A percentile compares a stretch with the other conserved stretches of the same genome.
Evolutionary conservation across 2,888 invertebrate genomes (phyloP).

Genomic region (Gastrophysa polygoni): DNA sequence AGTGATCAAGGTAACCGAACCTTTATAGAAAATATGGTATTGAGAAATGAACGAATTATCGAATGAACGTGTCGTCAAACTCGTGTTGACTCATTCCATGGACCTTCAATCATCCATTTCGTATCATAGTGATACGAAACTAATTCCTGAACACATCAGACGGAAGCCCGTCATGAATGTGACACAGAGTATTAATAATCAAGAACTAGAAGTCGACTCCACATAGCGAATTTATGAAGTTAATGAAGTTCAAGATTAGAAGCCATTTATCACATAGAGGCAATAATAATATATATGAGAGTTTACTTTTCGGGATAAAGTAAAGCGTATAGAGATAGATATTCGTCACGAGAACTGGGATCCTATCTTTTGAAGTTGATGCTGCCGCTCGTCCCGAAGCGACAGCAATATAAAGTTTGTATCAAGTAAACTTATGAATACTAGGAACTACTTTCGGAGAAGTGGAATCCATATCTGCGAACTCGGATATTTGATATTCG

Average conservation of each 20-base stretch:
- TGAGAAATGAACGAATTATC: no score
- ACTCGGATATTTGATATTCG: conserved; percentile 55
- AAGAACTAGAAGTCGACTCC: conserved; percentile 33
- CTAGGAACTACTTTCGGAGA: conserved; percentile 49
- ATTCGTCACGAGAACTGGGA: conserved; percentile 43
- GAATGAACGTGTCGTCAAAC: no score
- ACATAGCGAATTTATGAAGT: conserved; percentile 38
- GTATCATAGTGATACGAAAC: background rate
- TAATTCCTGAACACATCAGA: background rate
- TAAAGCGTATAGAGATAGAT: conserved; percentile 35
- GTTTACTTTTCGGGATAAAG: conserved; percentile 39
- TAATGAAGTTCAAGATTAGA: conserved; percentile 42
- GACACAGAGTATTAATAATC: conserved; percentile 31
- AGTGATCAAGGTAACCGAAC: no score
- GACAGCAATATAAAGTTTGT: conserved; percentile 55
- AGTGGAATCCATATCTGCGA: conserved; percentile 54
- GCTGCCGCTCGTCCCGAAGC: conserved; percentile 35
- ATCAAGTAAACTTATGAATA: conserved; percentile 54
- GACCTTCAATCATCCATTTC: background rate
- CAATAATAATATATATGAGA: conserved; percentile 43
- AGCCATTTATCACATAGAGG: conserved; percentile 41
- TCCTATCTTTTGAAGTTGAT: conserved; percentile 45
- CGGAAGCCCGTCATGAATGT: background rate
- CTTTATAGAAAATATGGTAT: no score
- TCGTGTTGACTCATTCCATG: background rate